Evolutionary conservation across 2,113 vertebrate genomes (phyloP).

Genomic region (Terrapene triunguis): DNA sequence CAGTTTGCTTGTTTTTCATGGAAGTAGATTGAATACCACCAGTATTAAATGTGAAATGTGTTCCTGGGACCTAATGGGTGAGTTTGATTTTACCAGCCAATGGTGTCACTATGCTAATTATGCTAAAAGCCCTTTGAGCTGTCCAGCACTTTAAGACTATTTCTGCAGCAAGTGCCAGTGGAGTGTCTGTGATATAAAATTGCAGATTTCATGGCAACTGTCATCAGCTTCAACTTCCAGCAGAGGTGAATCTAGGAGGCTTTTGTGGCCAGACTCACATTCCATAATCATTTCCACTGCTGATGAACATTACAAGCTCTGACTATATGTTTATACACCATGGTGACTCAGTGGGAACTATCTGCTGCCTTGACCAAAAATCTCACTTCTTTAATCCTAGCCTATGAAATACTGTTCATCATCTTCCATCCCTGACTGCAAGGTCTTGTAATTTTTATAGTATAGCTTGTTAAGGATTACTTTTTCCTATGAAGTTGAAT

Average conservation of each 20-base stretch:
- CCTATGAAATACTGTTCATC: slow-evolving; percentile 2
- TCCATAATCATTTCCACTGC: not conserved
- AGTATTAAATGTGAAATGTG: not conserved
- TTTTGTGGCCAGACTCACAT: not conserved
- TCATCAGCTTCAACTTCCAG: not conserved
- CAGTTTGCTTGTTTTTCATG: not conserved
- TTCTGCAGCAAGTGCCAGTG: not conserved
- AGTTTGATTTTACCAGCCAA: not conserved
- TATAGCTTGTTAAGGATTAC: not conserved
- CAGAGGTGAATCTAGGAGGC: not conserved
- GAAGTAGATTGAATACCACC: not conserved
- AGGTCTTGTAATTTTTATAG: not conserved
- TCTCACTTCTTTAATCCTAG: not conserved
- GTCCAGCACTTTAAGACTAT: not conserved
- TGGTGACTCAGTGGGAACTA: not conserved
- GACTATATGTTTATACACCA: not conserved
- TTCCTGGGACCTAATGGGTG: not conserved
- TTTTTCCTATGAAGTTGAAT: not conserved
- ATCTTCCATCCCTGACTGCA: slow-evolving; percentile 10
- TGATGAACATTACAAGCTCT: not conserved
- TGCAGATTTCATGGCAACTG: not conserved
- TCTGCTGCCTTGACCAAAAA: not conserved
- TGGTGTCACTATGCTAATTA: not conserved
- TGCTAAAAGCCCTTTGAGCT: not conserved
- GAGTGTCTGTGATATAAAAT: not conserved